Conservation (phyloP, 2,888 invertebrate species). For the Vesta saturnalis region DNA sequence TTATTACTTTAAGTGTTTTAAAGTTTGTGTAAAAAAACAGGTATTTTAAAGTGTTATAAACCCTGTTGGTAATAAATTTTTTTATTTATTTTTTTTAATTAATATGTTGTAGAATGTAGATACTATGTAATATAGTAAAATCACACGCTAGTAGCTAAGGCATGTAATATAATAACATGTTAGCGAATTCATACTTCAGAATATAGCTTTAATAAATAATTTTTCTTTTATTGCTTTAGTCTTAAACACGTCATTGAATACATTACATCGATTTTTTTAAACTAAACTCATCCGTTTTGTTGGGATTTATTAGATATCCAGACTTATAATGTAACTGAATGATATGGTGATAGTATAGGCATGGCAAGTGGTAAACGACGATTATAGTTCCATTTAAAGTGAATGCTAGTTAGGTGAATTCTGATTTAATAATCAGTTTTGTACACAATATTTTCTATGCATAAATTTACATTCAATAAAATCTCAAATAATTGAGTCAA, state of each 20-base stretch:
- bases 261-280: neutral
- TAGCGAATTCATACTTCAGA: neutral
- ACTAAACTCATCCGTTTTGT: too few species aligned
- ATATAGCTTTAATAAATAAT: conserved; percentile 13
- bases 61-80: conserved; percentile 14
- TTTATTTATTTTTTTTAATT: conserved; percentile 2
- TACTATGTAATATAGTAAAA: conserved; percentile 9
- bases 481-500: neutral
- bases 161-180: conserved; percentile 1
- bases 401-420: too few species aligned
- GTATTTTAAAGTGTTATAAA: conserved; percentile 5
- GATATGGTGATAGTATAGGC: too few species aligned
- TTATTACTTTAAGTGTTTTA: conserved; percentile 10
- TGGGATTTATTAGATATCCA: too few species aligned
- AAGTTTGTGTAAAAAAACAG: neutral
- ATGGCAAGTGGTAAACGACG: too few species aligned
- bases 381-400: too few species aligned
- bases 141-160: conserved; percentile 4
- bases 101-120: neutral
- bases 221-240: conserved; percentile 14
- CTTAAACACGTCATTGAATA: neutral
- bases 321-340: too few species aligned
- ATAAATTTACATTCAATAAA: neutral
- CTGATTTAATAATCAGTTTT: too few species aligned
- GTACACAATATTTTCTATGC: neutral